phyloP scores from a whole-genome alignment of 2,888 invertebrate genomes.

The Resseliella maxima region DNA sequence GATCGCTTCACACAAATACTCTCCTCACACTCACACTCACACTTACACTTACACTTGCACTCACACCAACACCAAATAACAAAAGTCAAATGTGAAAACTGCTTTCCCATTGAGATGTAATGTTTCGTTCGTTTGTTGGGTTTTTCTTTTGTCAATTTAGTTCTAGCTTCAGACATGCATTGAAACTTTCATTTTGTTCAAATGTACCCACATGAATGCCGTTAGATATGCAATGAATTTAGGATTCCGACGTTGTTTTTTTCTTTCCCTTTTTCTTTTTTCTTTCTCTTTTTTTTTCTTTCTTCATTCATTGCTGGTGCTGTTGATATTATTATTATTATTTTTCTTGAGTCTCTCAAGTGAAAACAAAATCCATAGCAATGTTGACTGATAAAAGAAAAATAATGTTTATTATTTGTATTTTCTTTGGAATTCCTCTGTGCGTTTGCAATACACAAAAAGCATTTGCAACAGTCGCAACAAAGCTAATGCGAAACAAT shows the following conservation, averaged over 20 bases:
- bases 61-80: neutral
- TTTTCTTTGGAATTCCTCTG: neutral
- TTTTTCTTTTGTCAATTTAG: neutral
- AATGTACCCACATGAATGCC: conserved; percentile 11
- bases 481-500: neutral
- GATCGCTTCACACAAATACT: neutral
- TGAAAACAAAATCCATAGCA: neutral
- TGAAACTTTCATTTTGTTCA: neutral
- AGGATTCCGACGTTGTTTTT: neutral
- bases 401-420: neutral
- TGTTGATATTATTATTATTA: neutral
- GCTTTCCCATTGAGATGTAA: conserved; percentile 30
- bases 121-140: neutral
- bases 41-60: neutral
- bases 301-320: too few relatives aligned
- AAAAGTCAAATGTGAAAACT: conserved; percentile 14
- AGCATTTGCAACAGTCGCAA: neutral
- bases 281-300: too few relatives aligned
- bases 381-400: neutral
- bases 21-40: too few relatives aligned
- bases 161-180: neutral
- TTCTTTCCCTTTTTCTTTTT: neutral
- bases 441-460: too few relatives aligned
- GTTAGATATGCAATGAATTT: conserved; percentile 6
- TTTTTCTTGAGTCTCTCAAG: neutral